Evolutionary conservation across 2,888 invertebrate genomes (phyloP).

Genomic region (Hydrotaea diabolus): DNA sequence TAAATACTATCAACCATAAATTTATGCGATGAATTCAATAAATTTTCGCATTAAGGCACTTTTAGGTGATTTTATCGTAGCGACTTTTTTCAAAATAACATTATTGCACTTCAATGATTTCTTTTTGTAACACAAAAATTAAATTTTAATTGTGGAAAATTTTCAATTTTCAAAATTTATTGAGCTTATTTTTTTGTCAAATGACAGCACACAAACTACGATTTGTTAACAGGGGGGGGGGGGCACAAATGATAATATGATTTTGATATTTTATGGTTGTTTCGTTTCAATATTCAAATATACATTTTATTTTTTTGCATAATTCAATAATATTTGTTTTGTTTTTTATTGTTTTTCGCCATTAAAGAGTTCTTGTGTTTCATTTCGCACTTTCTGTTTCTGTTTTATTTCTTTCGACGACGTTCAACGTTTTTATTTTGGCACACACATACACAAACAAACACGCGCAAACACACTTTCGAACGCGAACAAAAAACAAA

Average conservation of each 20-base stretch:
- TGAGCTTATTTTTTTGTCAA: not conserved
- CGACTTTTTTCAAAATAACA: not conserved
- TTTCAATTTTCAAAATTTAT: not conserved
- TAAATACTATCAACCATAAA: constrained; percentile 11
- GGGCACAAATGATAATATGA: not conserved
- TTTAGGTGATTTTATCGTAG: constrained; percentile 1
- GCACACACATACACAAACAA: not conserved
- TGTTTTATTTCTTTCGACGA: constrained; percentile 13
- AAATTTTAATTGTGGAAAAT: no score
- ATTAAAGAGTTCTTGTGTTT: not conserved
- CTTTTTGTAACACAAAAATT: no score
- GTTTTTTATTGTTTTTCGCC: not conserved
- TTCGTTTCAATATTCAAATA: not conserved
- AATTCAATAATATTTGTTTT: not conserved
- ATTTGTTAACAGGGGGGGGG: constrained; percentile 18
- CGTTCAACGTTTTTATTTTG: not conserved
- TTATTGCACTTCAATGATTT: not conserved
- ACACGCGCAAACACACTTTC: not conserved
- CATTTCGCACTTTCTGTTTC: constrained; percentile 23
- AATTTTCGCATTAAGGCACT: constrained; percentile 45
- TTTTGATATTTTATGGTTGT: not conserved
- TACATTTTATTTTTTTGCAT: constrained; percentile 42
- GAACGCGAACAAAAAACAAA: not conserved
- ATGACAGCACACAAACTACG: not conserved
- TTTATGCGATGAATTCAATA: constrained; percentile 50